Conservation (phyloP, 35 echinoderm and acorn worm genomes). For the Lytechinus variegatus region DNA sequence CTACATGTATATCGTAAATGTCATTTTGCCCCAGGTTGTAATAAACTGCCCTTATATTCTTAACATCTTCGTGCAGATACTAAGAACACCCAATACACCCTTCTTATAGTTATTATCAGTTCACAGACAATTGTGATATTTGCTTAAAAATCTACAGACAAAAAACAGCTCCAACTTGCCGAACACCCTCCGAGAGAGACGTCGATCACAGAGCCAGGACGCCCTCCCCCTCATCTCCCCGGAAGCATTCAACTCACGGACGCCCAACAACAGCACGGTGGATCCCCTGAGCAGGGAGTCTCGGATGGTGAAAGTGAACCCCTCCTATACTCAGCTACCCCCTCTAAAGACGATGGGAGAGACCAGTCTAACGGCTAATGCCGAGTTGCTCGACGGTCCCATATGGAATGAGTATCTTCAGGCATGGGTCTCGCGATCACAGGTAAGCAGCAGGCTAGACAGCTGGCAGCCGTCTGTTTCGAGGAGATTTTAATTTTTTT, state of each 20-base stretch:
- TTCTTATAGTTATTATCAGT: too few relatives aligned
- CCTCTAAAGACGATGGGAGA: constrained; percentile 70
- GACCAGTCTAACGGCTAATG: constrained; percentile 82
- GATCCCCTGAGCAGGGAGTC: constrained; percentile 24
- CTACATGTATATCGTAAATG: too few relatives aligned
- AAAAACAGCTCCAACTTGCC: background rate
- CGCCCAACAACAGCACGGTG: constrained; percentile 8
- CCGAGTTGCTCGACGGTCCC: constrained; percentile 73
- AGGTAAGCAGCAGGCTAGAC: constrained; percentile 61
- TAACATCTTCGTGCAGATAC: too few relatives aligned
- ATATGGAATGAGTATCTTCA: constrained; percentile 81
- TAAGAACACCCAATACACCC: too few relatives aligned
- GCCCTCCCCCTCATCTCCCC: constrained; percentile 9
- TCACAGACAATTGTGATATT: too few relatives aligned
- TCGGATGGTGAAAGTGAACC: background rate
- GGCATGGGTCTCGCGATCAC: constrained; percentile 88
- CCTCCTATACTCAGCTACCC: constrained; percentile 13
- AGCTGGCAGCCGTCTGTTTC: too few relatives aligned
- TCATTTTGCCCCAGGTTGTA: too few relatives aligned
- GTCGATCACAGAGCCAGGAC: background rate
- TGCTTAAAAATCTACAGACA: background rate
- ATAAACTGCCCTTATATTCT: too few relatives aligned
- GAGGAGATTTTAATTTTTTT: too few relatives aligned
- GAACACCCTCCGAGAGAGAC: background rate
- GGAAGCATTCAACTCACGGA: constrained; percentile 31